Base-by-base conservation (phyloP, 2,797 vertebrate species). In the Ctenopoma kingsleyae region DNA sequence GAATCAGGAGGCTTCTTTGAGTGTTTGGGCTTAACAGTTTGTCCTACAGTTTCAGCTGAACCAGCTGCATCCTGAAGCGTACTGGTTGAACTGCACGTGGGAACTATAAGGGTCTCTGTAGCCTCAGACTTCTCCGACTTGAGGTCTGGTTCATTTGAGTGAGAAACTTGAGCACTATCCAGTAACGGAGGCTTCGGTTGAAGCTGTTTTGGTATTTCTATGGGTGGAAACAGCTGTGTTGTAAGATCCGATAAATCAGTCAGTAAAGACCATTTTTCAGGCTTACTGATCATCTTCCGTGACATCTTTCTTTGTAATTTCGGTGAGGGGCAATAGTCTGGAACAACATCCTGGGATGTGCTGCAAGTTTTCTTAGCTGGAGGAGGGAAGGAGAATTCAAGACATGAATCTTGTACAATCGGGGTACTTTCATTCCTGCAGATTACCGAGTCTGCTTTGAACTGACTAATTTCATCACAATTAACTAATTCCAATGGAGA, bases 231-330 rank as follows among this genome's bases (percentile, higher is more conserved):
- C 44, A 92, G 57, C 56, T 92, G 90, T 1, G 91, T 82, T 2
- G 93, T 92, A 5, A 92, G 73, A 78, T 92, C 89, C 17, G 87
- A 89, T 52, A 88, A 58, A 50, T 94, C 93, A 5, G 74, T 91
- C 55, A 90, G 83, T 16, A 90, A 58, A 40, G 89, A 85, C 89
- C 89, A 91, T 77, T 93, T 93, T 56, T 91, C 92, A 25, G 89
- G 84, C 22, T 86, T 84, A 41, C 49, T 90, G 43, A 93, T 87
- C 74, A 89, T 48, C 83, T 95, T 95, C 47, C 91, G 85, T 1
- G 94, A 95, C 93, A 95, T 92, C 92, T 95, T 95, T 49, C 94
- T 91, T 60, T 95, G 94, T 63, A 95, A 81, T 84, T 94, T 94
- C 0, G 94, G 95, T 5, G 90, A 94, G 20, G 94, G 91, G 58